Conservation (phyloP, 2,113 vertebrate species). For the Brachyhypopomus occidentalis region DNA sequence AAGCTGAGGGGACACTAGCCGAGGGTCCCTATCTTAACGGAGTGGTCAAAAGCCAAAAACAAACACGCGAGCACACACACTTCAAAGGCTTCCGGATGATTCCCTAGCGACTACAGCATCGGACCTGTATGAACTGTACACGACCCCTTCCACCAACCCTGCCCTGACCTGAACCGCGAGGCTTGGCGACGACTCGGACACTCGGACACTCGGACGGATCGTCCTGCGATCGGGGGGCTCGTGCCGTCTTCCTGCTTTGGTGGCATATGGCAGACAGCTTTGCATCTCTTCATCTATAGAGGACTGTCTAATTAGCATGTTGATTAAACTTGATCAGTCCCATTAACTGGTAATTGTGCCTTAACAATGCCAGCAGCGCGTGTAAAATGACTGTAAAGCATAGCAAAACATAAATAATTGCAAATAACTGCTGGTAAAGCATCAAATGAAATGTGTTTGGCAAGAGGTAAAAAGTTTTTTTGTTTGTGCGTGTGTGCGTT, state of each 20-base stretch:
- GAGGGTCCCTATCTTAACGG: too few relatives aligned
- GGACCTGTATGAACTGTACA: conserved; percentile 52
- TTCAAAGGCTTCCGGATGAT: conserved; percentile 43
- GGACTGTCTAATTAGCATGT: conserved; percentile 44
- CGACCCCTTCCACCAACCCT: conserved; percentile 47
- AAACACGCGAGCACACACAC: conserved; percentile 25
- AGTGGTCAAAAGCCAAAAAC: not conserved
- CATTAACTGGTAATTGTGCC: conserved; percentile 48
- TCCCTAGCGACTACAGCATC: conserved; percentile 51
- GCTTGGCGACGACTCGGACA: conserved; percentile 32
- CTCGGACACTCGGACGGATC: conserved; percentile 26
- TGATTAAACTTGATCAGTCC: conserved; percentile 48
- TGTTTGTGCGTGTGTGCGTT: not conserved
- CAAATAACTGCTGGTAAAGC: conserved; percentile 9
- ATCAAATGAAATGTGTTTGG: conserved; percentile 35
- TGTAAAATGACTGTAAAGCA: conserved; percentile 31
- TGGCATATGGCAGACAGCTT: conserved; percentile 6
- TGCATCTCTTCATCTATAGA: conserved; percentile 43
- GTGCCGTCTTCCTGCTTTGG: not conserved
- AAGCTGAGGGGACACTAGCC: too few relatives aligned
- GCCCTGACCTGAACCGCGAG: conserved; percentile 24
- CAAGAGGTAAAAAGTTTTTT: conserved; percentile 32
- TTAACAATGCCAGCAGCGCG: conserved; percentile 42
- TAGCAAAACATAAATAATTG: conserved; percentile 39
- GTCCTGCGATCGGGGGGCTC: not conserved